phyloP scores from a whole-genome alignment of 2,797 vertebrate species.

The Intellagama lesueurii region DNA sequence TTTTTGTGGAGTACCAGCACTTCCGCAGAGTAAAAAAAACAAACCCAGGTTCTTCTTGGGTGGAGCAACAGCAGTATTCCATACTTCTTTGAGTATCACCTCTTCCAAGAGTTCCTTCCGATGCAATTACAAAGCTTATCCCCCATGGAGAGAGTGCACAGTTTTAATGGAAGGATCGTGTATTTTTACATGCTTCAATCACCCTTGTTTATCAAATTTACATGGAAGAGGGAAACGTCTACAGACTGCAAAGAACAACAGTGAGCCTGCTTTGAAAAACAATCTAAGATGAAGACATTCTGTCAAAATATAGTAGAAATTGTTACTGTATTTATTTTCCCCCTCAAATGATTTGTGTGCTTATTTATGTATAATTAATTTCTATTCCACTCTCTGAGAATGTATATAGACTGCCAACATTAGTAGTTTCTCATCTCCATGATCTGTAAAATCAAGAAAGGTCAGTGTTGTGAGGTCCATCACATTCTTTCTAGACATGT shows the following conservation, averaged over 20 bases:
- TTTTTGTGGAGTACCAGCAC: neutral
- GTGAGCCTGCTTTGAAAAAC: neutral
- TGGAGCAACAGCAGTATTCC: neutral
- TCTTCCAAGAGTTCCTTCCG: neutral
- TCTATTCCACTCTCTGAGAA: neutral
- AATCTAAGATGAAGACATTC: neutral
- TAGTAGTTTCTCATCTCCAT: neutral
- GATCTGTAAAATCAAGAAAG: neutral
- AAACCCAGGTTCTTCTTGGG: neutral
- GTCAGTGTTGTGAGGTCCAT: too few relatives aligned
- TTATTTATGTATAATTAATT: neutral
- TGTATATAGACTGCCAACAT: too few relatives aligned
- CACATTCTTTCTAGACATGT: neutral
- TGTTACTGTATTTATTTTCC: neutral
- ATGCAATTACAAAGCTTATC: too few relatives aligned
- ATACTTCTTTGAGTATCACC: neutral
- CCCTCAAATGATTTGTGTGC: too few relatives aligned
- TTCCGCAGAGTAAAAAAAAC: rapidly evolving
- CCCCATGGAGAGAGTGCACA: neutral
- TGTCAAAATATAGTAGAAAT: neutral
- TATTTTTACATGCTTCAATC: neutral
- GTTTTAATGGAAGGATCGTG: neutral
- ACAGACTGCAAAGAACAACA: neutral
- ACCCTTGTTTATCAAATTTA: neutral
- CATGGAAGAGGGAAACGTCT: neutral